Conservation (phyloP, 2,797 vertebrate species). For the Graptemys geographica region DNA sequence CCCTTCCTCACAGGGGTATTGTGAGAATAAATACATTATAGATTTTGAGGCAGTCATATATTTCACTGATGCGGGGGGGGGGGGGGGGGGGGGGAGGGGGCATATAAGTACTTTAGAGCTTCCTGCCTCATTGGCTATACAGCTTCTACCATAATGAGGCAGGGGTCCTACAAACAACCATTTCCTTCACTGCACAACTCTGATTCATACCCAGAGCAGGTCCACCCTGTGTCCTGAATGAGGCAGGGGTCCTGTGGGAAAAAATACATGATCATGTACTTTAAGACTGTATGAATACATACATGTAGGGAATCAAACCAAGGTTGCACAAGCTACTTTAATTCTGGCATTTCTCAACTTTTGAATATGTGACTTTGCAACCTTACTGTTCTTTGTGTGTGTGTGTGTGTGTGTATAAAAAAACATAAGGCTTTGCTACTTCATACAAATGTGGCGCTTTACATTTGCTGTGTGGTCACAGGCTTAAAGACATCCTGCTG, state of each 20-base stretch:
- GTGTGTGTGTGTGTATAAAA: too few species aligned
- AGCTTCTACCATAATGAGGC: background rate
- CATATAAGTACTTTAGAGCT: background rate
- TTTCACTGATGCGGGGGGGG: background rate
- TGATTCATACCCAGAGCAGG: background rate
- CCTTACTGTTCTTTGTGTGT: background rate
- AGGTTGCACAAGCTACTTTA: background rate
- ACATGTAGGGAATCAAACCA: background rate
- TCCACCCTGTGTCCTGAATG: background rate
- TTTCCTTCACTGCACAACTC: background rate
- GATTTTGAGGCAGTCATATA: background rate
- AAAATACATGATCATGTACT: background rate
- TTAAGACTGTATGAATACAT: background rate
- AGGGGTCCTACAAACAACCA: background rate
- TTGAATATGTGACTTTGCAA: background rate
- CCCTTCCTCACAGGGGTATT: background rate
- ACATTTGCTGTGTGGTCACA: background rate
- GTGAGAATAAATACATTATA: background rate
- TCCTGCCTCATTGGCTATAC: background rate
- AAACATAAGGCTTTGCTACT: background rate
- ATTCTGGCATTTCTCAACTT: background rate
- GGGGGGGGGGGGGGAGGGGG: background rate
- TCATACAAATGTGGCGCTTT: background rate
- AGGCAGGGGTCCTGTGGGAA: background rate
- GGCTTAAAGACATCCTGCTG: background rate